phyloP scores from a whole-genome alignment of 2,113 vertebrate species.

The Apteryx owenii region DNA sequence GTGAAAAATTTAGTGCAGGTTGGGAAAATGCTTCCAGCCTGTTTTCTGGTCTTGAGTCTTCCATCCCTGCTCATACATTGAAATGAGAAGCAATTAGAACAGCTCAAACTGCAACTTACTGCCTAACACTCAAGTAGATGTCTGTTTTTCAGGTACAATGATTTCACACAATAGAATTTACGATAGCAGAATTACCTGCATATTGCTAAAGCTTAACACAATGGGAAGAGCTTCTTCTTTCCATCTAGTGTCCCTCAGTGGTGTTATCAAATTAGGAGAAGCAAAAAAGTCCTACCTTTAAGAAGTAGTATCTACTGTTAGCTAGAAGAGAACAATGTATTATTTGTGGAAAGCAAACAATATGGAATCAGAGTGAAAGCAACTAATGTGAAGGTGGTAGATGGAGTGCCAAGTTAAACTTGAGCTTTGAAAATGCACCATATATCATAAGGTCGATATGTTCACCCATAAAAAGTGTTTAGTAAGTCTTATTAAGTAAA shows the following conservation, averaged over 20 bases:
- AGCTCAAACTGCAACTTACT: not conserved
- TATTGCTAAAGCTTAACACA: not conserved
- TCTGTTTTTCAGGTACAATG: not conserved
- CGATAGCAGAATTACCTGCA: not conserved
- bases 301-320: constrained; percentile 7
- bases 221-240: not conserved
- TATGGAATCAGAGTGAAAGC: not conserved
- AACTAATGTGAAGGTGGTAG: not conserved
- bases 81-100: not conserved
- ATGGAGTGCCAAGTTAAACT: not conserved
- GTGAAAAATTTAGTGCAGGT: not conserved
- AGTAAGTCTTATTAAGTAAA: not conserved
- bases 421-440: not conserved
- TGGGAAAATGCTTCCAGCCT: not conserved
- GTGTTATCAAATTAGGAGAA: not conserved
- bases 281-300: not conserved
- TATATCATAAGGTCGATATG: not conserved
- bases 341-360: constrained; percentile 16
- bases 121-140: not conserved
- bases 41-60: not conserved
- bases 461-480: not conserved
- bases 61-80: not conserved
- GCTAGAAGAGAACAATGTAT: not conserved
- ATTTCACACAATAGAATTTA: not conserved
- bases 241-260: not conserved